Evolutionary conservation across 2,113 vertebrate species (phyloP).

Genomic region (Falcunculus frontatus): DNA sequence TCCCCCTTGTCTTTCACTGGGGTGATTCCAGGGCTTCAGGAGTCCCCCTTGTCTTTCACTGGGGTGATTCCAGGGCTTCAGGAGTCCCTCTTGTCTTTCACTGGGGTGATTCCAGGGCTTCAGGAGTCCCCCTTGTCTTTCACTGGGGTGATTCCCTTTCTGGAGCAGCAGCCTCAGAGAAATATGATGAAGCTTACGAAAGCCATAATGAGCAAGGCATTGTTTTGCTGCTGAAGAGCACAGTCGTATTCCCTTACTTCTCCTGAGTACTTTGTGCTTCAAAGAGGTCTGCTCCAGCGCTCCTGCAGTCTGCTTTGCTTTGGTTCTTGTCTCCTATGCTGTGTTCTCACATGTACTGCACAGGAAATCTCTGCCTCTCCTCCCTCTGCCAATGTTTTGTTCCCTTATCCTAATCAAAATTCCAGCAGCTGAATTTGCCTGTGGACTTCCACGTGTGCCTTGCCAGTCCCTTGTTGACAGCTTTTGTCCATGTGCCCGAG

Average conservation of each 20-base stretch:
- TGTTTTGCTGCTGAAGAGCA: neutral
- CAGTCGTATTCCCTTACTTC: neutral
- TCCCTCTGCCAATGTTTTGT: neutral
- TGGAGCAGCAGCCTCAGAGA: neutral
- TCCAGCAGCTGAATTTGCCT: neutral
- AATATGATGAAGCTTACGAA: neutral
- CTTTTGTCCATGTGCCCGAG: neutral
- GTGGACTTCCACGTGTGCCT: neutral
- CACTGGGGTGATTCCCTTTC: neutral
- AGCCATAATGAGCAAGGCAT: rapidly evolving
- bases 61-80: neutral
- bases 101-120: too few species aligned
- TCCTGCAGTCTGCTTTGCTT: neutral
- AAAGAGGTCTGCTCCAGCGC: neutral
- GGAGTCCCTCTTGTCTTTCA: neutral
- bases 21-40: too few species aligned
- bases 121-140: neutral
- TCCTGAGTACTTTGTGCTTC: neutral
- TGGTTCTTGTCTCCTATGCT: neutral
- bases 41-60: too few species aligned
- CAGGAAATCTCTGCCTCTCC: constrained; percentile 1
- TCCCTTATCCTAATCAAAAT: neutral
- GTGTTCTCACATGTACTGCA: neutral
- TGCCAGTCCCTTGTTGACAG: neutral
- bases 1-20: too few species aligned